Evolutionary conservation across 2,888 invertebrate genomes (phyloP).

Genomic region (Esperia sulphurella): DNA sequence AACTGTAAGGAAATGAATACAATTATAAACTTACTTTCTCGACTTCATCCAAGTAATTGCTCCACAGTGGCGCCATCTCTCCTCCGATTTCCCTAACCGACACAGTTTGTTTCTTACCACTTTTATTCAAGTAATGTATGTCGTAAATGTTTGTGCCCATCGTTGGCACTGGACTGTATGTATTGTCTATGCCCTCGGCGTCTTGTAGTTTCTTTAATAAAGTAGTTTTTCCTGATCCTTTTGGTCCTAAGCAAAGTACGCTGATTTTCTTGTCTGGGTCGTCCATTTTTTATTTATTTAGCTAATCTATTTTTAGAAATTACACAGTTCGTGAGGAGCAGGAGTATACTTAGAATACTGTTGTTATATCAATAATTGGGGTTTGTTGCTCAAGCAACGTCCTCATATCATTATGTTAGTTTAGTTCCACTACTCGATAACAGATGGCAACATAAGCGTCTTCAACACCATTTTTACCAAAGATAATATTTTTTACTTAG

Average conservation of each 20-base stretch:
- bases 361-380: constrained; percentile 35
- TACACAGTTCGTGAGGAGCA: neutral
- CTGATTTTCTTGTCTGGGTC: constrained; percentile 62
- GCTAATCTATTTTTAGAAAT: neutral
- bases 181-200: constrained; percentile 84
- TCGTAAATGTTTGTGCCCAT: constrained; percentile 88
- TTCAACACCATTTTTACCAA: too few relatives aligned
- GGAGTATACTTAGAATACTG: neutral
- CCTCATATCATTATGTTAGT: too few relatives aligned
- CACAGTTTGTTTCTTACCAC: constrained; percentile 73
- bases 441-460: too few relatives aligned
- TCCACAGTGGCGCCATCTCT: constrained; percentile 90
- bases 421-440: constrained; percentile 37
- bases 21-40: constrained; percentile 64
- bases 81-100: constrained; percentile 88
- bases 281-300: constrained; percentile 38
- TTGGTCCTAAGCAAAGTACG: constrained; percentile 86
- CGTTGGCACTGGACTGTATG: constrained; percentile 88
- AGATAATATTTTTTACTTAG: too few relatives aligned
- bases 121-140: constrained; percentile 71
- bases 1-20: neutral
- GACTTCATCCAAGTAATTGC: constrained; percentile 83
- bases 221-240: constrained; percentile 89
- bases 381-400: constrained; percentile 10
- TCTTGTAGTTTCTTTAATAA: constrained; percentile 86